Conservation (phyloP, 1,140 invertebrate genomes). For the Bombus pyrosoma region DNA sequence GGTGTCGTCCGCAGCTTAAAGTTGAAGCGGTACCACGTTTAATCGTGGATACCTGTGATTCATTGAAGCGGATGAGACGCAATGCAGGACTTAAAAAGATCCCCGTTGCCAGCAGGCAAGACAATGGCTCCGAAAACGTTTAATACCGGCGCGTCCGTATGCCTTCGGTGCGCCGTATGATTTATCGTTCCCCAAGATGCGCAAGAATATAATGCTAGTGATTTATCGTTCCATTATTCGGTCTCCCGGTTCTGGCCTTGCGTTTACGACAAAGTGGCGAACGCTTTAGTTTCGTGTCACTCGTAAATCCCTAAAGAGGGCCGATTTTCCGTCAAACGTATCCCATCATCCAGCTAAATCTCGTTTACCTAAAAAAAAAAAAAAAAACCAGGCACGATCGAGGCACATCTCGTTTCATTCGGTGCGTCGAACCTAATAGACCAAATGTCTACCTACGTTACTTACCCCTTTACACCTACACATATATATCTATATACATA, state of each 20-base stretch:
- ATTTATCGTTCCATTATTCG: conserved; percentile 66
- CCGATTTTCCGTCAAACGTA: conserved; percentile 30
- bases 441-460: too few species aligned
- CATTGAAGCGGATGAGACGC: conserved; percentile 26
- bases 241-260: conserved; percentile 22
- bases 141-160: conserved; percentile 57
- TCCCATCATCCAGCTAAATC: neutral
- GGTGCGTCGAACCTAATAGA: too few species aligned
- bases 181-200: conserved; percentile 64
- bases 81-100: conserved; percentile 51
- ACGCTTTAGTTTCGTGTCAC: conserved; percentile 40
- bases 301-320: conserved; percentile 53
- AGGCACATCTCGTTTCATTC: neutral
- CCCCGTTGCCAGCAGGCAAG: conserved; percentile 13
- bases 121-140: conserved; percentile 60
- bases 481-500: too few species aligned
- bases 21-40: neutral
- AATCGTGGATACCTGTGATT: conserved; percentile 27
- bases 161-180: conserved; percentile 52
- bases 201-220: conserved; percentile 63
- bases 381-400: neutral
- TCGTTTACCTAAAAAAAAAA: neutral
- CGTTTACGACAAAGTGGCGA: conserved; percentile 54
- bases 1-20: neutral
- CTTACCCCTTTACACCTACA: too few species aligned